phyloP scores from a whole-genome alignment of 2,113 vertebrate species.

The Rhinoderma darwinii region DNA sequence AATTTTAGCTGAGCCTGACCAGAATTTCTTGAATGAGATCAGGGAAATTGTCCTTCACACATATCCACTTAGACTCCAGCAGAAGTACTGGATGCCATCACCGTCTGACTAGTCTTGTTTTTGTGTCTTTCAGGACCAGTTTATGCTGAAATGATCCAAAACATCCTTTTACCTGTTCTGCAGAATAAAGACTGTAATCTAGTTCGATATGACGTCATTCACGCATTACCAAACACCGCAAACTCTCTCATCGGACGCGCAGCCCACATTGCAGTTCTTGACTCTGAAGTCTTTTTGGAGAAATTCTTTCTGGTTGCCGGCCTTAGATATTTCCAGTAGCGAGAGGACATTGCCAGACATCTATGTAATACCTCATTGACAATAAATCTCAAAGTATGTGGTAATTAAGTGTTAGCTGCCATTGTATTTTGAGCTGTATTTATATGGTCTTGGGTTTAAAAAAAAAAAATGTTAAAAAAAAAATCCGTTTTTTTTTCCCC shows the following conservation, averaged over 20 bases:
- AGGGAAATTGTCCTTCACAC: too few species aligned
- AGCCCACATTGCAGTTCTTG: constrained; percentile 97
- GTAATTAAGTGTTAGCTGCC: constrained; percentile 78
- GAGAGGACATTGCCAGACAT: constrained; percentile 69
- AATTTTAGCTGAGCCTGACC: neutral
- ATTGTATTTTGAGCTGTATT: constrained; percentile 83
- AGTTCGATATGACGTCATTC: constrained; percentile 95
- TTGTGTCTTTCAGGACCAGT: constrained; percentile 82
- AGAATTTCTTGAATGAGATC: too few species aligned
- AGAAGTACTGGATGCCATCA: too few species aligned
- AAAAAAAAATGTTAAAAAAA: too few species aligned
- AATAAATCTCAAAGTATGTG: constrained; percentile 77
- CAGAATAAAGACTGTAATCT: constrained; percentile 95
- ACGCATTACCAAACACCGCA: constrained; percentile 95
- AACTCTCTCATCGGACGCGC: constrained; percentile 97
- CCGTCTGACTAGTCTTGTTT: neutral
- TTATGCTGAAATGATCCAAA: constrained; percentile 99
- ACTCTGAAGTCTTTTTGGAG: constrained; percentile 99
- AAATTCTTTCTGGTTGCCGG: constrained; percentile 98
- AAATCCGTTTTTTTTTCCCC: constrained; percentile 64
- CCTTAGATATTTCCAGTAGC: constrained; percentile 97
- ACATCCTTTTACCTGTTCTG: constrained; percentile 92
- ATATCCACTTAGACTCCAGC: too few species aligned
- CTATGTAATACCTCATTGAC: constrained; percentile 91
- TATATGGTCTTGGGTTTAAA: constrained; percentile 77